Base-by-base conservation (phyloP, 1,140 invertebrate genomes). In the Prorops nasuta region DNA sequence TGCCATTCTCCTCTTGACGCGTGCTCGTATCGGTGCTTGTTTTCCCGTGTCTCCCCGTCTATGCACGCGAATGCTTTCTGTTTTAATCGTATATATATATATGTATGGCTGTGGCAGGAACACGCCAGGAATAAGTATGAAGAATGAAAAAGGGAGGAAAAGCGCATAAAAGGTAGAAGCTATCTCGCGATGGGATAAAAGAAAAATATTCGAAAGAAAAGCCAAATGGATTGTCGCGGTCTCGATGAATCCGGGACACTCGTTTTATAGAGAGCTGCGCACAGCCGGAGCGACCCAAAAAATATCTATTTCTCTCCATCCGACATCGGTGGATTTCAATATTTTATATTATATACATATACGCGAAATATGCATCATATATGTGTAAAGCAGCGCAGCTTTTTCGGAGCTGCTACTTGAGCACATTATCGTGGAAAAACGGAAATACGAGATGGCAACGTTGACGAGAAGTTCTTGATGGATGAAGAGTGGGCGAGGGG, bases 341-440 rank as follows among this genome's bases (percentile, higher is more conserved):
- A n/a, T 55, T 51, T 50, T 43, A 51, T 60, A 58, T 40, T 46
- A 60, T 60, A 55, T 60, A 60, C 59, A 44, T 50, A 51, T 57
- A 59, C 51, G 42, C 55, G 53, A 60, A 52, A 55, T 59, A 49
- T 52, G 45, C 47, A 49, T 52, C 57, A 44, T 35, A 56, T 58
- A 28, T 28, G 10, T 6, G 4, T 28, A 53, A 53, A 53, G 53
- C 45, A 60, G 34, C 43, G 52, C 58, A 59, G 57, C 47, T 60
- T 66, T 40, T 54, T 64, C 61, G 51, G 54, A 62, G 53, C 55
- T 66, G 58, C 60, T 51, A 64, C 51, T 64, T 64, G 61, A 64
- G 64, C 64, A 64, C 53, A 55, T 67, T 42, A 60, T 63, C 52
- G 52, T 63, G 10, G 35, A 34, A 21, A 9, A n/a, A 36, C 10